Evolutionary conservation across 2,888 invertebrate genomes (phyloP), one percentile per base, ranked within the genome.

Genomic region (Cosmia pyralina): DNA sequence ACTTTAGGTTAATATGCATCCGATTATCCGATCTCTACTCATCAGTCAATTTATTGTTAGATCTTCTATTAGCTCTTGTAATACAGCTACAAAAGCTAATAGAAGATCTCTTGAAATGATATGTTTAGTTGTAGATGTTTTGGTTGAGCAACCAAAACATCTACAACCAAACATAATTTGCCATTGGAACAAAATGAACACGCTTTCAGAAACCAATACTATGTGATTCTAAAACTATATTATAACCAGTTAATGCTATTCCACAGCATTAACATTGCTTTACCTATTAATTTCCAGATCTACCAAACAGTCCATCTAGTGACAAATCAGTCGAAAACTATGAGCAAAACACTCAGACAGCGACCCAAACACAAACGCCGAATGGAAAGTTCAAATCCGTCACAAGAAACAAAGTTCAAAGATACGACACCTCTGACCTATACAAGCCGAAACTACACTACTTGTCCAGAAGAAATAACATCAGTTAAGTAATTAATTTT

Each of bases 281-380:
- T 0, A 52, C 2, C 3, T n/a, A 22, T 46, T 2, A 22, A 19
- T 50, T 92, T 90, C 0, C 92, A 96, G 96, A 90, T 63, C 87
- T 93, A 0, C 91, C 94, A 0, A 94, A 93, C 90, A 96, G 96
- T 83, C 96, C 96, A 0, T 96, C 95, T 0, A 96, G 96, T 67
- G 96, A 96, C 81, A 96, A 96, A 79, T 96, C 96, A 0, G 94
- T 96, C 0, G 96, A 96, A 73, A 96, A 96, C 83, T 96, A 96
- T 82, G 93, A 93, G 34, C 92, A 93, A 28, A 92, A 93, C 77
- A 85, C 90, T 0, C 88, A 85, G n/a, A 66, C 79, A 1, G 48
- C 85, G 7, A 22, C 81, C 0, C 81, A 88, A n/a, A 82, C 89
- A 0, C 88, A 88, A 22, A 82, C 89, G 0, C 88, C 91, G 0